Base-by-base conservation (phyloP, 1,140 invertebrate species). In the Harpegnathos saltator region DNA sequence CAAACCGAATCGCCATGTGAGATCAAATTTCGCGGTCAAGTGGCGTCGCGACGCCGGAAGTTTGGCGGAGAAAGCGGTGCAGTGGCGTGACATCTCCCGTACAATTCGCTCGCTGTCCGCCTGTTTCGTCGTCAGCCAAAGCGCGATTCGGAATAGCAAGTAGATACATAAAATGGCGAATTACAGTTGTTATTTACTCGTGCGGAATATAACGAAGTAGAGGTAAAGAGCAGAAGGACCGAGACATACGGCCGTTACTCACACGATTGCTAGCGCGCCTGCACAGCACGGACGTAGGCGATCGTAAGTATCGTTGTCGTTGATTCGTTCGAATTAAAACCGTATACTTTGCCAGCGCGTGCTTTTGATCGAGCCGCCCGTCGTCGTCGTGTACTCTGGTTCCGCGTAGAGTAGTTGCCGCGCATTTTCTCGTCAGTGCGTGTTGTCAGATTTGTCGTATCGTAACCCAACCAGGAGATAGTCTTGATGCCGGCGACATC, bases 131-230 rank as follows among this genome's bases (percentile, higher is more conserved):
- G 73, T 86, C 68, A 50, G 68, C 84, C 66, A 82, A 72, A 86
- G 84, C 63, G 82, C 84, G 80, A 88, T 87, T 90, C 78, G 83
- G 81, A 85, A 78, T 83, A 48, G 54, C 77, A 83, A 89, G 77
- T 80, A 61, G 69, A 83, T 63, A 73, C 83, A 63, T 90, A 90
- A 92, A 92, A 91, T 92, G 91, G 91, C 90, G 90, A 91, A 84
- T 66, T 85, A 83, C 63, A 87, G 82, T 90, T 92, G 85, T 92
- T 91, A 91, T 92, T 91, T 89, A 89, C 85, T 83, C 38, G 63
- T 24, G 56, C 69, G 73, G 63, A 80, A 54, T 48, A 63, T 72
- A 83, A 78, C 66, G 62, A 89, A 85, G 73, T 89, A 89, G 85
- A 22, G 65, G 17, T 29, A 24, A 5, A 17, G 3, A 19, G 1